Evolutionary conservation across 2,113 vertebrate species (phyloP), one percentile per base, ranked within the genome.

Genomic region (Phasianus colchicus): DNA sequence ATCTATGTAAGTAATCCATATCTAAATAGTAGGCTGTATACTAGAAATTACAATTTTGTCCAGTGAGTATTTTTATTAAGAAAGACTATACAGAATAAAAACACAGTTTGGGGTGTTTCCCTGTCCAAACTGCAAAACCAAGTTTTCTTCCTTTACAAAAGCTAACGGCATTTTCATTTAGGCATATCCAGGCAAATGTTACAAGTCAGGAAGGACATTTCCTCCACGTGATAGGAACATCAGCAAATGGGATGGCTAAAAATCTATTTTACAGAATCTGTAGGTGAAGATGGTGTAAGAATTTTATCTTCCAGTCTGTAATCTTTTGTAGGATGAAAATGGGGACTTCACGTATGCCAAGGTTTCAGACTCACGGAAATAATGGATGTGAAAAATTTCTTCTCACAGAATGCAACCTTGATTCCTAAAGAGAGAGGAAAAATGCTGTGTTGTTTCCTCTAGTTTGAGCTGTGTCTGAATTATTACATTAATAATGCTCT

Each of bases 351-450:
- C 32, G 67, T 83, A 66, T 57, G 92, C 30, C 7, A 30, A 96
- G 82, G 96, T 93, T 95, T 96, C 92, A 95, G 86, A 93, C 83
- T 95, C 93, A 94, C 36, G 89, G 96, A 92, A 95, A 92, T 0
- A 86, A 94, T 86, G 24, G 83, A 40, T 84, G 89, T 72, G 90
- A 96, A 97, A 96, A 94, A 90, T 85, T 89, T 94, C 97, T 97
- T 97, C 96, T 97, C 88, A 96, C 43, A 96, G 95, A 97, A 93
- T 74, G 75, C n/a, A 57, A 97, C 89, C 93, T 96, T 43, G 52
- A 65, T 93, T 98, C 97, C 97, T 97, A 92, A 83, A 93, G 93
- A 97, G 82, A 97, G 32, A 58, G 42, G 77, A 90, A 96, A 97
- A 95, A 96, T 30, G 84, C 69, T 20, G 5, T 47, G 55, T 76